Base-by-base conservation (phyloP, 2,797 vertebrate species). In the Microctenopoma stevenorrisi region DNA sequence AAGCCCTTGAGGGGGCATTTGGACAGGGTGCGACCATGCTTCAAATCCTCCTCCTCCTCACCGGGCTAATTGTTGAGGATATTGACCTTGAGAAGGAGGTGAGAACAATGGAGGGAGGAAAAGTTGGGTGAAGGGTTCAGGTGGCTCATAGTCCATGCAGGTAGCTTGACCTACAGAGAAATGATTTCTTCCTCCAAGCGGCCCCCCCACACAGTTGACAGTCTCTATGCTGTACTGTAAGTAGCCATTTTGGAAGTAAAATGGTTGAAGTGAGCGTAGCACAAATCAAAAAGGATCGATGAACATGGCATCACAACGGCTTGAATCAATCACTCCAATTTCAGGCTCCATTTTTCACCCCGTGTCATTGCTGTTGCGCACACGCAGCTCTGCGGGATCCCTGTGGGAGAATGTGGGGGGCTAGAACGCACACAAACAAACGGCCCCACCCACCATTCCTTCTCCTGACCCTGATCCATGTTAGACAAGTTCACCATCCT, bases 1-100 rank as follows among this genome's bases (percentile, higher is more conserved):
- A 88, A 94, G 91, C 91, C 93, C 90, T 93, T 93, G 89, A 93
- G 88, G 86, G 89, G 91, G 91, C 89, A 92, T 91, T 90, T 90
- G 89, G 75, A 86, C 86, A 88, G 81, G 91, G 89, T 88, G 86
- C 77, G 71, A 87, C 90, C 90, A 91, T 88, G 91, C 91, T 91
- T 92, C 86, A 92, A 86, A 84, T 92, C 81, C 75, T 85, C 84
- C 88, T 86, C 89, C 90, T 89, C 78, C 78, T 82, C 70, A 11
- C 40, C 40, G 76, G 88, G 86, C 89, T 94, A 93, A 93, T 93
- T 93, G 89, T 93, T 92, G 87, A 85, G 85, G 92, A 91, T 92
- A 91, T 91, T 94, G 92, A 94, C 94, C 92, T 94, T 94, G 94
- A 88, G 64, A 74, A 83, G 74, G 79, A 82, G 75, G 71, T 77